Base-by-base conservation (phyloP, 2,888 invertebrate genomes). In the Synanthedon tipuliformis region DNA sequence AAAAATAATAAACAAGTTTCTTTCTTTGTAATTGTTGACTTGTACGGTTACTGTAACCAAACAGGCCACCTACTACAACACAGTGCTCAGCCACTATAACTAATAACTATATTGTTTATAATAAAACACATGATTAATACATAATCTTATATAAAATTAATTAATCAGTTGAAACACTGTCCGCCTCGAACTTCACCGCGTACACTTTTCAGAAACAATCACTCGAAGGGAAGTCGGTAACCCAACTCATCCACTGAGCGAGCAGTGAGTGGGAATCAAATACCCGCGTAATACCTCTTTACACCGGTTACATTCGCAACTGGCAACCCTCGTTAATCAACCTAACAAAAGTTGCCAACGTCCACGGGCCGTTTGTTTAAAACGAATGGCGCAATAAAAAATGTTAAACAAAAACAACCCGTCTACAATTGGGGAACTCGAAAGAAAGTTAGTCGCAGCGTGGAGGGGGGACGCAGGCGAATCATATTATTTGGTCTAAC, bases 341-440 rank as follows among this genome's bases (percentile, higher is more conserved):
- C 51, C 55, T 53, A 55, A 52, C 57, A 57, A 62, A 45, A 61
- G 56, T 59, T 58, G 56, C 52, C 52, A 18, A 50, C 50, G 59
- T 56, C 56, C 56, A 53, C 59, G 63, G 57, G 51, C 61, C 53
- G 61, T 62, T 67, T 60, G 65, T 66, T 63, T 63, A 54, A 68
- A 65, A 69, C 64, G 70, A 70, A 71, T 66, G 64, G 58, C 53
- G 59, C 56, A 54, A 57, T 66, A 60, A 64, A 63, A 66, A 66
- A 62, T 56, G 60, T 61, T 52, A 62, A 66, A 67, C 62, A 65
- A 67, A 68, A 69, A 66, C 62, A 67, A 55, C 55, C 58, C 3
- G 54, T 56, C 65, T 68, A 67, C 70, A 71, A 70, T 66, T 68
- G 61, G 54, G 61, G 68, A 76, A 74, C 71, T 71, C 67, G 63